phyloP scores from a whole-genome alignment of 2,797 vertebrate genomes.

The Falco biarmicus region DNA sequence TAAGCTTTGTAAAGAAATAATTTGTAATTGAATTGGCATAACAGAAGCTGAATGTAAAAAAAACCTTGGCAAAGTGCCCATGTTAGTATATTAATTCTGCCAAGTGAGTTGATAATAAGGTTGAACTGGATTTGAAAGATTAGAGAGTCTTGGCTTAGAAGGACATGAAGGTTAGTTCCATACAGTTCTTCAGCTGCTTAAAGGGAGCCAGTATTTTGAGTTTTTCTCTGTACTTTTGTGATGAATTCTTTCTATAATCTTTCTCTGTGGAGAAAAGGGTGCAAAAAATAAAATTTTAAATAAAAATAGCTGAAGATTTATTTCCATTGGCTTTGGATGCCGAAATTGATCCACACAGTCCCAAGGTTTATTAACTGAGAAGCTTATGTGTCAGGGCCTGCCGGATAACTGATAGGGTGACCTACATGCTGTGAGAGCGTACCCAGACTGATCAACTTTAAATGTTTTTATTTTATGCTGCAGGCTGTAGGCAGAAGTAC shows the following conservation, averaged over 20 bases:
- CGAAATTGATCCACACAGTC: background rate
- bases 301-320: background rate
- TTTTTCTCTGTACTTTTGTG: background rate
- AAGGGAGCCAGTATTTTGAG: background rate
- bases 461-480: background rate
- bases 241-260: background rate
- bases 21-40: background rate
- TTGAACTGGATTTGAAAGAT: slow-evolving; percentile 48
- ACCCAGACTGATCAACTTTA: background rate
- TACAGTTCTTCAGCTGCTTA: background rate
- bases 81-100: slow-evolving; percentile 11
- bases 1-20: background rate
- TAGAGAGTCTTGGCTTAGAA: slow-evolving; percentile 18
- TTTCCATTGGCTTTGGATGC: background rate
- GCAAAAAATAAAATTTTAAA: background rate
- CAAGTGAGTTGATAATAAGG: slow-evolving; percentile 43
- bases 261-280: background rate
- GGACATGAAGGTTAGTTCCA: background rate
- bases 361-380: background rate
- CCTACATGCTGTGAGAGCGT: accelerated
- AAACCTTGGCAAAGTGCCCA: background rate
- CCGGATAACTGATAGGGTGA: background rate
- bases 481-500: background rate
- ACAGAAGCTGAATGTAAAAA: background rate
- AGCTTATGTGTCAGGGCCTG: background rate